These are phyloP conservation scores for Mustela lutreola DNA, from an alignment of 2,113 vertebrate species.

Conservation along the genomic window DNA sequence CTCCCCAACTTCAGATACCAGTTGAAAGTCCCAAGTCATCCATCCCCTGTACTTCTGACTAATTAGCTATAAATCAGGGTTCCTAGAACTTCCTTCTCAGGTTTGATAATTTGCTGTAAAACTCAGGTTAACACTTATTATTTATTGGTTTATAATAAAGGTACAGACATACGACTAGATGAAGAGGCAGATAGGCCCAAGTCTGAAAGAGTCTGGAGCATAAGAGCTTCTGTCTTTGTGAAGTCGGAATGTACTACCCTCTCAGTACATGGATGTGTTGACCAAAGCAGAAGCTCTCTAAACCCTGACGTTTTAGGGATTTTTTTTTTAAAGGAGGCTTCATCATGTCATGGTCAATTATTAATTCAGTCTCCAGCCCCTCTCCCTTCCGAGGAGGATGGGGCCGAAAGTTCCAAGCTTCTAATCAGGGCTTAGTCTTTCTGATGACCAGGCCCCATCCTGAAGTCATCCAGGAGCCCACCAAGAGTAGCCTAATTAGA, in stretches of 20 bases:
- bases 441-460: not conserved
- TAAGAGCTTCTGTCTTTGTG: not conserved
- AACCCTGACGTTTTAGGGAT: not conserved
- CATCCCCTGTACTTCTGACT: not conserved
- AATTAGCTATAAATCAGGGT: not conserved
- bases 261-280: not conserved
- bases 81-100: not conserved
- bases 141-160: conserved; percentile 8
- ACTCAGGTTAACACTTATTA: not conserved
- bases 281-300: not conserved
- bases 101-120: not conserved
- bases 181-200: not conserved
- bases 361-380: not conserved
- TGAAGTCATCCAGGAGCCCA: not conserved
- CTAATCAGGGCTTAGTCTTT: not conserved
- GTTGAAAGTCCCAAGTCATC: not conserved
- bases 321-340: not conserved
- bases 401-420: not conserved
- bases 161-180: not conserved
- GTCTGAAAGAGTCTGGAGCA: not conserved
- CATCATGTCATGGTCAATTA: not conserved
- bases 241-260: not conserved
- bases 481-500: not conserved
- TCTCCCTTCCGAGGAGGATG: not conserved
- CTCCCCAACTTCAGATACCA: not conserved